Evolutionary conservation across 1,140 invertebrate genomes (phyloP), one percentile per base, ranked within the genome.

Genomic region (Batillaria attramentaria): DNA sequence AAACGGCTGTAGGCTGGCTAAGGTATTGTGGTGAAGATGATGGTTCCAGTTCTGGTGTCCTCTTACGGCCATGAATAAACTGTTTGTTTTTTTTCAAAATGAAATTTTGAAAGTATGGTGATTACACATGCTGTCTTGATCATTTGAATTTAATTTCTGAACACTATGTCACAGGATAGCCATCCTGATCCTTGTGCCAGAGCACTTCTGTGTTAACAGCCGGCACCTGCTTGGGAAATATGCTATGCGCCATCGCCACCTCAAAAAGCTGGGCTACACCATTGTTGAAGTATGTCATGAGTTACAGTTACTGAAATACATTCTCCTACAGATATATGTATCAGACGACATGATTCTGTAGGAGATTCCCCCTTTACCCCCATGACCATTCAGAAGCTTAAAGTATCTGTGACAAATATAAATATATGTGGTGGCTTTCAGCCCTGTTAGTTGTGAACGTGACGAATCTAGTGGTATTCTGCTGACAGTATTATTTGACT

Each of bases 121-220:
- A 16, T 54, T 16, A 54, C 46, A 54, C 16, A 2, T 18, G 46
- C 16, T 18, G 46, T 18, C n/a, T n/a, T n/a, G n/a, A n/a, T n/a
- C n/a, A n/a, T n/a, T n/a, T n/a, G n/a, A n/a, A n/a, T n/a, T n/a
- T n/a, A 54, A 54, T 16, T 54, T 62, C 16, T 28, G 2, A 3
- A 41, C 4, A 13, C 18, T 37, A 24, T 69, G 6, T n/a, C n/a
- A n/a, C 68, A 70, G 68, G 8, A n/a, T 70, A 31, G 68, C 68
- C 42, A 46, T 70, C 10, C 24, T 70, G 68, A 70, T 70, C 39
- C 28, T 70, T 39, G 35, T 18, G 8, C n/a, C 24, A 3, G 68
- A 70, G 18, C 68, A 70, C 41, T 70, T 46, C 68, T 70, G 68
- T 20, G 41, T 70, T 28, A 70, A 70, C 68, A 70, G 68, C 41